Percentiles rank a stretch among this genome's conserved stretches.
These are phyloP conservation scores for Lophius americanus DNA, from an alignment of 2,797 vertebrate genomes.

Conservation along the genomic window DNA sequence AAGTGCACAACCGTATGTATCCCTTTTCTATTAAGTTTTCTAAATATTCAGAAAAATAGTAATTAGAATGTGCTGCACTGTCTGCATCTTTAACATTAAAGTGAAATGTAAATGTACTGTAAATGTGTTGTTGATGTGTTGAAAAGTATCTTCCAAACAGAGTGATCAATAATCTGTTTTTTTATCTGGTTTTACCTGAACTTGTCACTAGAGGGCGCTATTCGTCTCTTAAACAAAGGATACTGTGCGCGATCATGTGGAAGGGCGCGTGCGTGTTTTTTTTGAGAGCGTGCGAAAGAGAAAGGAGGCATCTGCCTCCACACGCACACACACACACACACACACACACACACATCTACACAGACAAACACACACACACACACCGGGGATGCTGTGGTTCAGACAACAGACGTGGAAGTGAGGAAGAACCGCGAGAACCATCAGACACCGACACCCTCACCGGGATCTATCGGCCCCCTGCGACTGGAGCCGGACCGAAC, in stretches of 20 bases:
- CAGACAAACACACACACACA: conserved; percentile 3
- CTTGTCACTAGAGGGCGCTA: conserved; percentile 31
- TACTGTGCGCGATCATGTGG: conserved; percentile 33
- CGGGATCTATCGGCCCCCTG: conserved; percentile 14
- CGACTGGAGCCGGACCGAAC: not conserved
- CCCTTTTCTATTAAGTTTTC: no score
- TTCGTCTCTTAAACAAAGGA: conserved; percentile 2
- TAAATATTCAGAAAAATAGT: no score
- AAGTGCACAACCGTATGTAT: no score
- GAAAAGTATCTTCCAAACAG: no score
- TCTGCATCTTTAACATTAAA: no score
- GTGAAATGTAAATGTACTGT: no score
- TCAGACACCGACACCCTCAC: conserved; percentile 19
- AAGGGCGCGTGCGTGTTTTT: conserved; percentile 12
- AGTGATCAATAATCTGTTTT: not conserved
- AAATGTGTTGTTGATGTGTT: no score
- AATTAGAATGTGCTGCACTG: no score
- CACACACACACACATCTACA: conserved; percentile 3
- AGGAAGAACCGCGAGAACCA: conserved; percentile 20
- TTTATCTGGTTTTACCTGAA: not conserved
- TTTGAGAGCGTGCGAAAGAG: not conserved
- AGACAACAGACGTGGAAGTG: conserved; percentile 49
- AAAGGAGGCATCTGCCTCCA: conserved; percentile 49
- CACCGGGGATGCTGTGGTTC: conserved; percentile 47
- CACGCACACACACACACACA: no score